Percentiles rank a stretch among this genome's conserved stretches.
Evolutionary conservation across 2,113 vertebrate genomes (phyloP).

Genomic region (Panurus biarmicus): DNA sequence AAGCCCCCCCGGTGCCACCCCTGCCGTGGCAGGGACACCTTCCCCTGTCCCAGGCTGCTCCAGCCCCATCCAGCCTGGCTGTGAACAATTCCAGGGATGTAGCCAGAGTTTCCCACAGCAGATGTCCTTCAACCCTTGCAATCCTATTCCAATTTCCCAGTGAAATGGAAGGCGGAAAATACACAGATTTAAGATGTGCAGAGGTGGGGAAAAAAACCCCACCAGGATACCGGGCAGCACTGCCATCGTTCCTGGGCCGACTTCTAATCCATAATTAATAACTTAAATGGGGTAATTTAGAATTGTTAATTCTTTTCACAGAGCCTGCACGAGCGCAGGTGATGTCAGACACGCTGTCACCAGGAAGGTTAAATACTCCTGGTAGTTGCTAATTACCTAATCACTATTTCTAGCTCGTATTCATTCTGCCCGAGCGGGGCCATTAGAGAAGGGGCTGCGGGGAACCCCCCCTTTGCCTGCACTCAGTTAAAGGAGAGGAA

Average conservation of each 20-base stretch:
- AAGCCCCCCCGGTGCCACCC: background rate
- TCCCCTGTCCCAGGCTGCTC: background rate
- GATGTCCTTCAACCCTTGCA: background rate
- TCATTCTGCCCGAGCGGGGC: conserved; percentile 61
- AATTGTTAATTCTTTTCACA: conserved; percentile 72
- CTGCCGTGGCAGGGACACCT: background rate
- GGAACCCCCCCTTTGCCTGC: conserved; percentile 17
- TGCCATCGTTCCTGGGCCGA: conserved; percentile 24
- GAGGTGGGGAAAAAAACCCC: background rate
- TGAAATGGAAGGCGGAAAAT: background rate
- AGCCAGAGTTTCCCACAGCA: conserved; percentile 5
- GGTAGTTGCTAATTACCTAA: conserved; percentile 77
- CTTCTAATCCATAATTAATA: conserved; percentile 66
- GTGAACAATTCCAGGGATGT: background rate
- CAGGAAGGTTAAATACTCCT: conserved; percentile 73
- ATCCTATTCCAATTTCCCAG: background rate
- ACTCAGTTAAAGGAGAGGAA: background rate
- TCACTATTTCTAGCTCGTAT: conserved; percentile 71
- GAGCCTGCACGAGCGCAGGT: conserved; percentile 60
- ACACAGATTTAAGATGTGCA: conserved; percentile 16
- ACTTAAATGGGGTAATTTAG: conserved; percentile 69
- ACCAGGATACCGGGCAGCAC: background rate
- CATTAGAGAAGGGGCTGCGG: conserved; percentile 22
- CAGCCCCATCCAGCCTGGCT: background rate
- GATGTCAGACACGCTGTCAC: conserved; percentile 65